phyloP scores from a whole-genome alignment of 2,113 vertebrate genomes.

The Rhagologus leucostigma region DNA sequence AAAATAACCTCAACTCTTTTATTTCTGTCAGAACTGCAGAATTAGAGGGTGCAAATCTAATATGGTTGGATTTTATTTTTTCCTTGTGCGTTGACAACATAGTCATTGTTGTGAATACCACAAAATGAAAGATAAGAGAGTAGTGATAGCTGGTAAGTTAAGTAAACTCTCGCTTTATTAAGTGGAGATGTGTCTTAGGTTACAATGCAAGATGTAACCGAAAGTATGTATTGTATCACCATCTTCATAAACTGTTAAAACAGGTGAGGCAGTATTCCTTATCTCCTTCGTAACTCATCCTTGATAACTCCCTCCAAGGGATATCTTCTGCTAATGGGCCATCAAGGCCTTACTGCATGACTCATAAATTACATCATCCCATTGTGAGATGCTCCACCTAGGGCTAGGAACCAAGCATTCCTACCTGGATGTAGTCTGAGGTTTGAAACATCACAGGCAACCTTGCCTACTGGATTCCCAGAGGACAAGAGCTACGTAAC shows the following conservation, averaged over 20 bases:
- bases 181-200: background rate
- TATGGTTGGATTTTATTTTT: background rate
- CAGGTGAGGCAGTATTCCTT: background rate
- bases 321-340: background rate
- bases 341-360: background rate
- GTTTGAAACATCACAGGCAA: background rate
- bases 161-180: background rate
- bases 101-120: background rate
- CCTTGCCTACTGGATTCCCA: background rate
- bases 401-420: background rate
- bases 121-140: background rate
- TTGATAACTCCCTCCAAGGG: background rate
- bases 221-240: background rate
- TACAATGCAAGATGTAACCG: background rate
- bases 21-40: background rate
- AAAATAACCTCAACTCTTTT: background rate
- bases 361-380: background rate
- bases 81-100: background rate
- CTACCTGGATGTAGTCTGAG: background rate
- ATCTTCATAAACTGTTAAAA: background rate
- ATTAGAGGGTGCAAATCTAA: background rate
- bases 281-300: background rate
- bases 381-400: background rate
- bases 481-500: background rate
- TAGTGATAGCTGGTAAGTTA: background rate